Conservation (phyloP, 2,113 vertebrate species). For the Oenanthe oenanthe region DNA sequence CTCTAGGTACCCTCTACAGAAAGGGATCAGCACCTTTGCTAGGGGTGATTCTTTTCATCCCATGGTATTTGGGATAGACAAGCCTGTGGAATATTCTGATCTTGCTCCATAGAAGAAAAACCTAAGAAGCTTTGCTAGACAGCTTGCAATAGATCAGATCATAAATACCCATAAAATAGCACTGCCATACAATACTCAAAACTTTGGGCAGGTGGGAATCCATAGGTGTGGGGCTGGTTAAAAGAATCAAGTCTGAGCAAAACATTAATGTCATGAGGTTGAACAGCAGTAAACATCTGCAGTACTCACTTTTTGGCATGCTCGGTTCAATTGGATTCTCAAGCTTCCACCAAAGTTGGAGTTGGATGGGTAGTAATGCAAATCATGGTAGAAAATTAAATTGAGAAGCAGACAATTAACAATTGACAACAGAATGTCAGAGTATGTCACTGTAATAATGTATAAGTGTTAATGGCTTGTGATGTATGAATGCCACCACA, state of each 20-base stretch:
- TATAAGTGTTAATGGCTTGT: background rate
- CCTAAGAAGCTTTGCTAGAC: background rate
- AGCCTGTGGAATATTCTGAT: background rate
- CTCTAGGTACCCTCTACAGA: background rate
- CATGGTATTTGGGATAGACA: background rate
- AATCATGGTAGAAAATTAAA: conserved; percentile 19
- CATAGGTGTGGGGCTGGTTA: background rate
- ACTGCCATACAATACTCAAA: background rate
- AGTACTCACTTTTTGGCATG: background rate
- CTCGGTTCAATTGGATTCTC: background rate
- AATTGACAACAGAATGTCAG: background rate
- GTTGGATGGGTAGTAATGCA: background rate
- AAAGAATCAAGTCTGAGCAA: background rate
- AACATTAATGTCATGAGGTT: background rate
- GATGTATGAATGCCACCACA: background rate
- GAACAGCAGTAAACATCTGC: background rate
- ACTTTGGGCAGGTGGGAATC: background rate
- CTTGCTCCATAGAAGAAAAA: background rate
- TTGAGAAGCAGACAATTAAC: conserved; percentile 14
- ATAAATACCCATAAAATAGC: background rate
- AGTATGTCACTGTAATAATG: background rate
- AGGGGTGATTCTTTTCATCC: background rate
- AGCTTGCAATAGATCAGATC: background rate
- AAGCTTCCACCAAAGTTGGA: background rate
- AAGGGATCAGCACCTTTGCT: background rate